phyloP scores from a whole-genome alignment of 2,113 vertebrate genomes.

The Podocnemis expansa region DNA sequence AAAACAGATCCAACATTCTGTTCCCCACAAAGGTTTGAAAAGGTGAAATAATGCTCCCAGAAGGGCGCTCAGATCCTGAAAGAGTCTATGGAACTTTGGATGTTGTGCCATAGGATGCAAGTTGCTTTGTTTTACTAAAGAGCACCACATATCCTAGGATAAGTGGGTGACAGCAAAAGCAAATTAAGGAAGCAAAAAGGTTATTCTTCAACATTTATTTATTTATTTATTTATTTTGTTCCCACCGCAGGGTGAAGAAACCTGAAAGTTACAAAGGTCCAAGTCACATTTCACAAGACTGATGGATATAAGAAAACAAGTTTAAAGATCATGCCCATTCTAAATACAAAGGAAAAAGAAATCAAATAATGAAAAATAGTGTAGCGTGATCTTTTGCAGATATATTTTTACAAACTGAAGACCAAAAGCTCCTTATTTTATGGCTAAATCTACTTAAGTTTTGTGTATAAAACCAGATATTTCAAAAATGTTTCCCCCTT shows the following conservation, averaged over 20 bases:
- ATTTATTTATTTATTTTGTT: not conserved
- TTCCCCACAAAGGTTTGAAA: not conserved
- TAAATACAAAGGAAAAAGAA: not conserved
- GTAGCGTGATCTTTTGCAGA: not conserved
- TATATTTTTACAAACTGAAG: not conserved
- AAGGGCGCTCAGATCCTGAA: not conserved
- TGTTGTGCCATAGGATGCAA: not conserved
- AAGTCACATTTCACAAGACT: not conserved
- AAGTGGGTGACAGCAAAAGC: not conserved
- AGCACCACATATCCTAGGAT: not conserved
- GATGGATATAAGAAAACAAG: not conserved
- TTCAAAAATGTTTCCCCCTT: not conserved
- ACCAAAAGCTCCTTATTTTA: not conserved
- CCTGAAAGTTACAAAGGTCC: conserved; percentile 2
- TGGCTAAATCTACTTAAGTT: not conserved
- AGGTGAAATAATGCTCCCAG: not conserved
- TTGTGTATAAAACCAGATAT: conserved; percentile 34
- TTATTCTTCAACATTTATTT: not conserved
- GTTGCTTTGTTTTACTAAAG: not conserved
- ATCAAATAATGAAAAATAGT: not conserved
- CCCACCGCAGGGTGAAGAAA: not conserved
- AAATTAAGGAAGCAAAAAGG: not conserved
- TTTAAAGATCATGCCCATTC: not conserved
- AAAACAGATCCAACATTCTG: not conserved
- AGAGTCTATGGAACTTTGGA: too few species aligned